Percentiles rank a stretch among this genome's conserved stretches.
Conservation (phyloP, 2,113 vertebrate genomes). For the Spea bombifrons region DNA sequence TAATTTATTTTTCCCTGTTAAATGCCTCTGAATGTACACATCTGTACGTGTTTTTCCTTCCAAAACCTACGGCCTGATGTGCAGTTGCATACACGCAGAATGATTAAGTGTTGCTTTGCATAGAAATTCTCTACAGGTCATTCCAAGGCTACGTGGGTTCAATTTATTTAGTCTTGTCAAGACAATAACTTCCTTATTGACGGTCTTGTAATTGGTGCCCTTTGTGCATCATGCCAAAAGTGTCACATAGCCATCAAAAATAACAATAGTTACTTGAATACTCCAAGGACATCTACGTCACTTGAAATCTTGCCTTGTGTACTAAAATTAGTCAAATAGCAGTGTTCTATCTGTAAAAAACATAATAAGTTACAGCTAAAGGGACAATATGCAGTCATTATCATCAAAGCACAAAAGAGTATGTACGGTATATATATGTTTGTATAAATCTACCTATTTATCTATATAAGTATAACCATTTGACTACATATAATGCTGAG, state of each 20-base stretch:
- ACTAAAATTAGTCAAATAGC: slow-evolving; percentile 1
- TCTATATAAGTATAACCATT: too few species aligned
- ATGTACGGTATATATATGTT: too few species aligned
- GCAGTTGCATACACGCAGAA: slow-evolving; percentile 4
- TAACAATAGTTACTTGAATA: slow-evolving; percentile 19
- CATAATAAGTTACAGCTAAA: not conserved
- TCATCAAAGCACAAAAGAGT: not conserved
- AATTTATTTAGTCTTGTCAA: slow-evolving; percentile 34
- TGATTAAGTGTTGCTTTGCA: slow-evolving; percentile 17
- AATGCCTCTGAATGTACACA: not conserved
- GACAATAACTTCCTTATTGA: slow-evolving; percentile 43
- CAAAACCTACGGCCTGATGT: slow-evolving; percentile 5
- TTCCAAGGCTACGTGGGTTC: slow-evolving; percentile 21
- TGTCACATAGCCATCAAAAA: slow-evolving; percentile 42
- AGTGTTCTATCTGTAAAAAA: not conserved
- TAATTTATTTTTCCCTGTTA: not conserved
- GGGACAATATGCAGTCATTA: not conserved
- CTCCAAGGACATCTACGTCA: slow-evolving; percentile 35
- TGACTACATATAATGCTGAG: too few species aligned
- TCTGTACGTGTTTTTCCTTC: not conserved
- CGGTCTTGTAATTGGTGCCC: slow-evolving; percentile 33
- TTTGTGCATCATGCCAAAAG: slow-evolving; percentile 22
- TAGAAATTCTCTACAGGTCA: slow-evolving; percentile 29
- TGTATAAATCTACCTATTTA: too few species aligned
- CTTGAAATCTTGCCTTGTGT: not conserved